A percentile compares a stretch with the other conserved stretches of the same genome.
phyloP scores from a whole-genome alignment of 2,888 invertebrate species.

The Anthophora plumipes region DNA sequence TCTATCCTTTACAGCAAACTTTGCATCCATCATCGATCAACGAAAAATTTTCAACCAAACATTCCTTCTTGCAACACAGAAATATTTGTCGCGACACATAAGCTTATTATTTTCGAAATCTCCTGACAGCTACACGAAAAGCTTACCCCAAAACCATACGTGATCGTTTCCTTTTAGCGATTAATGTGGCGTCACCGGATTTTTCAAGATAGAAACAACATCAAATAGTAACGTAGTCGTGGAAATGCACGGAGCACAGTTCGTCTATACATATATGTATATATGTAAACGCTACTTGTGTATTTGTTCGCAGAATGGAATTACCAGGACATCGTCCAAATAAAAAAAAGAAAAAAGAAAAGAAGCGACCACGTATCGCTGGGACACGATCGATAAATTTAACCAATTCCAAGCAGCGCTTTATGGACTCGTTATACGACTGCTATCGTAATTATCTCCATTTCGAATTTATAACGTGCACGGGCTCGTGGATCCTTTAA shows the following conservation, averaged over 20 bases:
- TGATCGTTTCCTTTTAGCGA: slow-evolving; percentile 10
- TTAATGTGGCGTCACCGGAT: background rate
- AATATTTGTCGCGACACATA: background rate
- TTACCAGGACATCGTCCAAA: slow-evolving; percentile 56
- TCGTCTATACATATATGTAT: background rate
- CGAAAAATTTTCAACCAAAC: too few relatives aligned
- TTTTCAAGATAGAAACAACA: slow-evolving; percentile 9
- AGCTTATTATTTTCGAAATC: background rate
- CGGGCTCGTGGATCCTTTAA: slow-evolving; percentile 59
- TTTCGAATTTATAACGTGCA: slow-evolving; percentile 62
- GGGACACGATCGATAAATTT: slow-evolving; percentile 72
- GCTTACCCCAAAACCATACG: background rate
- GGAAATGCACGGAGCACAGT: background rate
- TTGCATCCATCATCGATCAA: too few relatives aligned
- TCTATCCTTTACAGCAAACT: too few relatives aligned
- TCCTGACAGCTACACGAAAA: background rate
- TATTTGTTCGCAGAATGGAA: slow-evolving; percentile 45
- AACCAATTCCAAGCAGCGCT: slow-evolving; percentile 68
- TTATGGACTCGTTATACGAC: slow-evolving; percentile 73
- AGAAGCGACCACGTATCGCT: slow-evolving; percentile 57
- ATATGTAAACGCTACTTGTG: background rate
- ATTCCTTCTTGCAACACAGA: too few relatives aligned
- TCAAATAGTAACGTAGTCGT: slow-evolving; percentile 3
- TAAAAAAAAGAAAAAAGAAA: too few relatives aligned
- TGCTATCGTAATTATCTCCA: slow-evolving; percentile 69